Evolutionary conservation across 1,140 invertebrate species (phyloP).

Genomic region (Drosophila malerkotliana): DNA sequence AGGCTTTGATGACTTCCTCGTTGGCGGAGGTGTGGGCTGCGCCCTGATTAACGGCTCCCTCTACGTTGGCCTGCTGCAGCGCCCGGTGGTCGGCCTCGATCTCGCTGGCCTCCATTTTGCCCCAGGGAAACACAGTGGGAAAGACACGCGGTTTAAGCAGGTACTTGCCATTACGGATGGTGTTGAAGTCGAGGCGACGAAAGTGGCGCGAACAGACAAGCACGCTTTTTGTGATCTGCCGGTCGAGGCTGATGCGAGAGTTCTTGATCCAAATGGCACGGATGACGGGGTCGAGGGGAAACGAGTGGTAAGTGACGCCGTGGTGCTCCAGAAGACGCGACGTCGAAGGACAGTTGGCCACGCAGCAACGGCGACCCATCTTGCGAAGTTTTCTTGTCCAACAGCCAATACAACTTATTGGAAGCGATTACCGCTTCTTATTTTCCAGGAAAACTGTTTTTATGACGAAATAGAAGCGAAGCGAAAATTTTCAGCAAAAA

Average conservation of each 20-base stretch:
- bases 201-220: slow-evolving; percentile 88
- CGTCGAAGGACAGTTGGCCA: slow-evolving; percentile 80
- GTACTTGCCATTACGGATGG: slow-evolving; percentile 86
- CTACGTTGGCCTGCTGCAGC: slow-evolving; percentile 51
- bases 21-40: slow-evolving; percentile 22
- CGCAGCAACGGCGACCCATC: slow-evolving; percentile 82
- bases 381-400: not conserved
- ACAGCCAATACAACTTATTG: not conserved
- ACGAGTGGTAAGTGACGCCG: slow-evolving; percentile 86
- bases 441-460: slow-evolving; percentile 10
- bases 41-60: slow-evolving; percentile 20
- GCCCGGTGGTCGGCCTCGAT: slow-evolving; percentile 72
- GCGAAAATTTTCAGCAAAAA: slow-evolving; percentile 4
- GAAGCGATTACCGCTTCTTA: slow-evolving; percentile 1
- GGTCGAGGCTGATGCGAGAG: slow-evolving; percentile 84
- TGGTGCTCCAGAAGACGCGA: slow-evolving; percentile 83
- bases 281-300: slow-evolving; percentile 84
- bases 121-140: slow-evolving; percentile 84
- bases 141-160: slow-evolving; percentile 84
- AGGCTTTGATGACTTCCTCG: slow-evolving; percentile 73
- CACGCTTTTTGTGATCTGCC: slow-evolving; percentile 85
- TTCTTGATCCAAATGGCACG: slow-evolving; percentile 85
- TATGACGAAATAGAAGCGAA: slow-evolving; percentile 13
- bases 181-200: slow-evolving; percentile 86
- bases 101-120: slow-evolving; percentile 69